Conservation (phyloP, 2,888 invertebrate genomes). For the Perizoma flavofasciatum region DNA sequence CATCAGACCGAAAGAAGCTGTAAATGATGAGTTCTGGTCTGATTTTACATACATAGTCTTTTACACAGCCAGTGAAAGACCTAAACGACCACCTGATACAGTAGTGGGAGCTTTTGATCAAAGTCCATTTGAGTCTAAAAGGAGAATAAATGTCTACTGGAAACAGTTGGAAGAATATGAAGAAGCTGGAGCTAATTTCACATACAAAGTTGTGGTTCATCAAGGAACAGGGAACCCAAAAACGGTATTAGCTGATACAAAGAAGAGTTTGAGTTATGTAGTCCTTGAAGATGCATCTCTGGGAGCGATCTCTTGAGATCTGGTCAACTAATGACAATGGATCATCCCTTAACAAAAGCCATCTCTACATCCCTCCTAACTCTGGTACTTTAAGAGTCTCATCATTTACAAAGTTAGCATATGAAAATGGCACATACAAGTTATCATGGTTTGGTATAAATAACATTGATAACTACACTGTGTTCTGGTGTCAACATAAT, state of each 20-base stretch:
- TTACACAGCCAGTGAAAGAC: constrained; percentile 84
- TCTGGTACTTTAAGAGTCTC: constrained; percentile 75
- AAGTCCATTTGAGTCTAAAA: constrained; percentile 73
- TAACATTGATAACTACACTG: constrained; percentile 87
- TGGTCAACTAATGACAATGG: constrained; percentile 86
- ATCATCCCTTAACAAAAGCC: constrained; percentile 80
- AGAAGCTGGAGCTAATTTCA: constrained; percentile 90
- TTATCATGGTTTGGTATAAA: constrained; percentile 88
- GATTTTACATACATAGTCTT: constrained; percentile 84
- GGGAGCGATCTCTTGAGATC: constrained; percentile 79
- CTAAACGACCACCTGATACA: constrained; percentile 87
- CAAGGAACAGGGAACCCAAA: constrained; percentile 59
- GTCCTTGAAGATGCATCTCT: constrained; percentile 79
- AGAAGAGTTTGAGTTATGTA: constrained; percentile 85
- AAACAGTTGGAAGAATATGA: constrained; percentile 87
- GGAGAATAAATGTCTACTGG: constrained; percentile 91
- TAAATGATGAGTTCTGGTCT: constrained; percentile 88
- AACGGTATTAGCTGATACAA: constrained; percentile 71
- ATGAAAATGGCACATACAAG: constrained; percentile 88
- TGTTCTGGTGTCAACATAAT: constrained; percentile 89
- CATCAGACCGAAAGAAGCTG: constrained; percentile 82
- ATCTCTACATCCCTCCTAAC: constrained; percentile 85
- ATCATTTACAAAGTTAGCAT: constrained; percentile 88
- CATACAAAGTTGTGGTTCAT: constrained; percentile 84
- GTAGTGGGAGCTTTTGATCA: constrained; percentile 90